A percentile compares a stretch with the other conserved stretches of the same genome.
These are phyloP conservation scores for Emmelina monodactyla DNA, from an alignment of 2,888 invertebrate genomes.

Conservation along the genomic window DNA sequence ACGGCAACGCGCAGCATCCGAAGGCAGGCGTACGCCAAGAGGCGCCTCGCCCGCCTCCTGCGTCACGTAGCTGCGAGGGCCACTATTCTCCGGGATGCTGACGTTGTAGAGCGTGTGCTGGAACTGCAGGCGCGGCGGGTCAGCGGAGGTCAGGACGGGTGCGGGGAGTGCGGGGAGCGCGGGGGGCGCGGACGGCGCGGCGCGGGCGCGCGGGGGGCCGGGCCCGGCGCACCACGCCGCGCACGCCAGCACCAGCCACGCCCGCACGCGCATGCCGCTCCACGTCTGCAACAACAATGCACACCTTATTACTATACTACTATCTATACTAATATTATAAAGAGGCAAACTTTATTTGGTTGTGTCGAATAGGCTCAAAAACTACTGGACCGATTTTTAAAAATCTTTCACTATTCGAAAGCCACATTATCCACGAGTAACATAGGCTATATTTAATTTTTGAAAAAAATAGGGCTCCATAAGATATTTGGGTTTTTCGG, in stretches of 20 bases:
- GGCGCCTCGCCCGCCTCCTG: conserved; percentile 75
- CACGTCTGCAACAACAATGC: conserved; percentile 2
- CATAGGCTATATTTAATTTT: too few species aligned
- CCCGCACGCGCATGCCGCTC: conserved; percentile 20
- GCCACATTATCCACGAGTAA: too few species aligned
- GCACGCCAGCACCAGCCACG: conserved; percentile 38
- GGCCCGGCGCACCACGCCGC: conserved; percentile 36
- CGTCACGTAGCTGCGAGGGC: conserved; percentile 85
- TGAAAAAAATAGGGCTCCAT: too few species aligned
- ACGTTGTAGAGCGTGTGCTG: conserved; percentile 81
- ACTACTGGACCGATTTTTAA: too few species aligned
- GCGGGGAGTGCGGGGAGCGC: too few species aligned
- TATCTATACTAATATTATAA: too few species aligned
- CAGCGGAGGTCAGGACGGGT: too few species aligned
- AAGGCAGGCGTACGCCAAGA: conserved; percentile 75
- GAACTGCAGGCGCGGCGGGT: conserved; percentile 66
- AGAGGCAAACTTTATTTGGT: too few species aligned
- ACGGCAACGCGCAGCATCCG: conserved; percentile 64
- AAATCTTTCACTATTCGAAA: too few species aligned
- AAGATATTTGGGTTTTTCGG: too few species aligned
- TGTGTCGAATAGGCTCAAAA: too few species aligned
- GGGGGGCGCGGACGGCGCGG: conserved; percentile 7
- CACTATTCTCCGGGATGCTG: conserved; percentile 90
- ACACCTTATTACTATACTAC: too few species aligned
- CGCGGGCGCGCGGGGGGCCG: conserved; percentile 22